These are phyloP conservation scores for Chinchilla lanigera DNA, from an alignment of 2,113 vertebrate species.

Conservation along the genomic window DNA sequence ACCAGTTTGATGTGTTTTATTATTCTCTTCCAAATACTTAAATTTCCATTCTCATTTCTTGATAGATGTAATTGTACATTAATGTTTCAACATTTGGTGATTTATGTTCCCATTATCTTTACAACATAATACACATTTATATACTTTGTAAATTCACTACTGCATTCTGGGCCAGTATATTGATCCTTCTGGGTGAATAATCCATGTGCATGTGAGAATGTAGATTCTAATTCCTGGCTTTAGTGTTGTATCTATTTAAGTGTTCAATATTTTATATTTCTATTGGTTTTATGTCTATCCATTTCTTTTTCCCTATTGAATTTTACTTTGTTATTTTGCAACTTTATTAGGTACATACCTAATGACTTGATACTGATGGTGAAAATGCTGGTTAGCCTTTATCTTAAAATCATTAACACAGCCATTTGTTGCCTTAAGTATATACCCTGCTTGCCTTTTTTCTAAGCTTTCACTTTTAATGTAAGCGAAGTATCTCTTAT, in stretches of 20 bases:
- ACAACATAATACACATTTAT: background rate
- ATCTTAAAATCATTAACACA: background rate
- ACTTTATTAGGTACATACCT: background rate
- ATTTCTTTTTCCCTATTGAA: background rate
- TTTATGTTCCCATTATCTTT: background rate
- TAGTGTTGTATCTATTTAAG: background rate
- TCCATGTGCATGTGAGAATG: background rate
- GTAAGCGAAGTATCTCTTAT: background rate
- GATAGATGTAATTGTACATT: background rate
- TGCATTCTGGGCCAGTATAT: background rate
- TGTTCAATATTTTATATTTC: background rate
- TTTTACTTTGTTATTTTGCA: background rate
- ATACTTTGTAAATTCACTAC: background rate
- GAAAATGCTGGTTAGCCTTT: background rate
- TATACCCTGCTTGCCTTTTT: background rate
- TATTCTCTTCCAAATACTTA: background rate
- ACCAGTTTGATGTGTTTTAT: background rate
- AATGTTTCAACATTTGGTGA: background rate
- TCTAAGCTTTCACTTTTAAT: background rate
- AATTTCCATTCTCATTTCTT: background rate
- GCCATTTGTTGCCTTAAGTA: background rate
- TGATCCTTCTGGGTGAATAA: background rate
- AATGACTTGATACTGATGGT: background rate
- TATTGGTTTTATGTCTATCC: background rate
- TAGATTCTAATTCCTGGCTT: background rate